Conservation (phyloP, 2,888 invertebrate species). For the Pocota personata region DNA sequence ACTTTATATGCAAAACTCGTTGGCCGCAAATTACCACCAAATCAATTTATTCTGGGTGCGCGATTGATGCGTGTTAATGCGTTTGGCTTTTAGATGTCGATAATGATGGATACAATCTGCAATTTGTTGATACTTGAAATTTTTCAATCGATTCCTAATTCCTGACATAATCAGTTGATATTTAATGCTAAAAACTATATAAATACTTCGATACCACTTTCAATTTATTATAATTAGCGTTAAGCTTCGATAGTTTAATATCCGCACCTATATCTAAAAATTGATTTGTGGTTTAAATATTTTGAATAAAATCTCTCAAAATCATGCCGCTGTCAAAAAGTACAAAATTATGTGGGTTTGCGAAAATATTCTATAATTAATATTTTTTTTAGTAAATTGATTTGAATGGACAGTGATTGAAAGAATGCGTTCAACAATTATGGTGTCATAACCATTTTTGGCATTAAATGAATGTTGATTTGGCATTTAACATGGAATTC, state of each 20-base stretch:
- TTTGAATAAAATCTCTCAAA: not conserved
- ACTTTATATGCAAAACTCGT: conserved; percentile 59
- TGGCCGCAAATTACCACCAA: conserved; percentile 47
- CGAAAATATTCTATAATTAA: too few species aligned
- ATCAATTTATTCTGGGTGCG: conserved; percentile 44
- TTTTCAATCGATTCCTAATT: conserved; percentile 7
- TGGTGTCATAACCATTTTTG: too few species aligned
- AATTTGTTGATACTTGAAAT: conserved; percentile 28
- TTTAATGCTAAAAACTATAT: not conserved
- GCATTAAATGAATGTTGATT: too few species aligned
- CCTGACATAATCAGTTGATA: not conserved
- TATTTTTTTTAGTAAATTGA: too few species aligned
- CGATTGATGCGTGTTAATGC: conserved; percentile 30
- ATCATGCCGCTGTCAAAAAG: not conserved
- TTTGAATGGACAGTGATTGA: too few species aligned
- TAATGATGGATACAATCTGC: conserved; percentile 36
- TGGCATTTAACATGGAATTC: too few species aligned
- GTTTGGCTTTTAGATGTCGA: conserved; percentile 38
- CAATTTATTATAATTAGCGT: not conserved
- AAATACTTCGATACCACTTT: not conserved
- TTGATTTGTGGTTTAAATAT: not conserved
- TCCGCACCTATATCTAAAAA: not conserved
- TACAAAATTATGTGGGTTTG: too few species aligned
- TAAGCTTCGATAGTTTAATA: not conserved
- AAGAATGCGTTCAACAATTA: too few species aligned